Evolutionary conservation across 2,888 invertebrate genomes (phyloP).

Genomic region (Phytoseiulus persimilis): DNA sequence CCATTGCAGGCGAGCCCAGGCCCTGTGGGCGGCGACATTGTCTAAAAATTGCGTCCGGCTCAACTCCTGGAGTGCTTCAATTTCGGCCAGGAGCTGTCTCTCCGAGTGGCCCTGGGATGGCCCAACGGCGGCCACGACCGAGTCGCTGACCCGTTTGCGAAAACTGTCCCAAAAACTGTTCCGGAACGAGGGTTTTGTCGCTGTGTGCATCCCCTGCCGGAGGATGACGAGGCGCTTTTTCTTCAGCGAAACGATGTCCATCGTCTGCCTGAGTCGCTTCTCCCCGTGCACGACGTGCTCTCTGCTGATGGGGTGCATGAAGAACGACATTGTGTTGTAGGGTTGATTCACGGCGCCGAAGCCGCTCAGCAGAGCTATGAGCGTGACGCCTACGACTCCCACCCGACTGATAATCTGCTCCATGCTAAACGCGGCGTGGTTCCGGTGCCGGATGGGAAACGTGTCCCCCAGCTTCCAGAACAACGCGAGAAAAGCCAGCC

Average conservation of each 20-base stretch:
- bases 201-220: conserved; percentile 35
- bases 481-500: conserved; percentile 83
- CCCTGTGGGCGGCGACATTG: conserved; percentile 79
- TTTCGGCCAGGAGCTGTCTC: conserved; percentile 71
- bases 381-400: conserved; percentile 96
- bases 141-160: background rate
- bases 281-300: conserved; percentile 79
- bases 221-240: conserved; percentile 61
- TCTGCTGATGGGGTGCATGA: conserved; percentile 86
- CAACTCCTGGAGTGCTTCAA: conserved; percentile 77
- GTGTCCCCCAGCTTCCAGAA: conserved; percentile 99
- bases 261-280: conserved; percentile 81
- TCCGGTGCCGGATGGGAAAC: conserved; percentile 90
- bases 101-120: background rate
- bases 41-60: conserved; percentile 94
- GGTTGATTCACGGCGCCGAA: conserved; percentile 99
- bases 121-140: background rate
- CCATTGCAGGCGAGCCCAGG: conserved; percentile 83
- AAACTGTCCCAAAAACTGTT: background rate
- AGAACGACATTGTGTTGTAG: conserved; percentile 97
- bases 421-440: conserved; percentile 83
- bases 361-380: conserved; percentile 95
- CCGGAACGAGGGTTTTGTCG: background rate
- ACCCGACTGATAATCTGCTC: conserved; percentile 78
- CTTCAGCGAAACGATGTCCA: conserved; percentile 92